These are phyloP conservation scores for Acanthopleura granulata DNA, from an alignment of 2,888 invertebrate genomes.

Conservation along the genomic window DNA sequence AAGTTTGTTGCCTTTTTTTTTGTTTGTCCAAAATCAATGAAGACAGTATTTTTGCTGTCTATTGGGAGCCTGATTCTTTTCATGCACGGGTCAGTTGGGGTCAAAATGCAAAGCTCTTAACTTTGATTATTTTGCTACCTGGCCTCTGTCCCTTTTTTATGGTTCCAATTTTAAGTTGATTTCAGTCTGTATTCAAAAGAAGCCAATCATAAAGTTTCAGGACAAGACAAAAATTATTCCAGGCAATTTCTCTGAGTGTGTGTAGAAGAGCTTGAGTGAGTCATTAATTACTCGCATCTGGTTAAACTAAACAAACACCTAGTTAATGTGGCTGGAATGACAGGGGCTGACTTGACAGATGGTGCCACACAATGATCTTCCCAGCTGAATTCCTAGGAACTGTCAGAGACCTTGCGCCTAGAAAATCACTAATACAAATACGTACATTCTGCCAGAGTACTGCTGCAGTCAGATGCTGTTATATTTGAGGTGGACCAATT, in stretches of 20 bases:
- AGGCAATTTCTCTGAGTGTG: constrained; percentile 1
- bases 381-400: neutral
- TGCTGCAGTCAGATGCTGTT: too few species aligned
- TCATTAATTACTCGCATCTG: constrained; percentile 11
- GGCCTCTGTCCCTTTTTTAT: neutral
- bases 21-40: too few species aligned
- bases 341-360: neutral
- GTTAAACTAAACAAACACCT: constrained; percentile 17
- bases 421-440: too few species aligned
- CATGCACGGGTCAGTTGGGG: neutral
- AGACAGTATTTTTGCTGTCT: too few species aligned
- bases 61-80: too few species aligned
- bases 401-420: too few species aligned
- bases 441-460: too few species aligned
- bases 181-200: too few species aligned
- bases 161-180: too few species aligned
- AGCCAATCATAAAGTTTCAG: too few species aligned
- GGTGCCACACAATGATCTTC: neutral
- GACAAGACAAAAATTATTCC: constrained; percentile 10
- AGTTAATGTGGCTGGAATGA: neutral
- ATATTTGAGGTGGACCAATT: too few species aligned
- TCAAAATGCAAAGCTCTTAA: neutral
- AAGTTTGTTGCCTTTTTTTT: too few species aligned
- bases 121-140: neutral
- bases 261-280: neutral